Evolutionary conservation across 1,140 invertebrate genomes (phyloP).

Genomic region (Cryptotermes secundus): DNA sequence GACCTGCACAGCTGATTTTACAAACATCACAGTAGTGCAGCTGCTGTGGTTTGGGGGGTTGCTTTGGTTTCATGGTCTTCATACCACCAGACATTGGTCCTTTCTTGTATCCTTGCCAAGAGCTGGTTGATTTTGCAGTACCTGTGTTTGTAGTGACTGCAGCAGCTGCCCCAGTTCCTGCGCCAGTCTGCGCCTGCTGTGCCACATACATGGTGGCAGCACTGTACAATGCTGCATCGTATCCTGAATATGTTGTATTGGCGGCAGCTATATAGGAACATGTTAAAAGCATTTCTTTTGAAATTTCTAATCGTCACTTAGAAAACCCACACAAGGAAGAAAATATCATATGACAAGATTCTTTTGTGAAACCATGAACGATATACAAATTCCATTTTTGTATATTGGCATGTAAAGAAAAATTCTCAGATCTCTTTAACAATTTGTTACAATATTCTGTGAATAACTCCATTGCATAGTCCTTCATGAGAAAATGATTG

Average conservation of each 20-base stretch:
- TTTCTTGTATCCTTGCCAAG: constrained; percentile 73
- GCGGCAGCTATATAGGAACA: constrained; percentile 41
- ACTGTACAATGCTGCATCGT: constrained; percentile 91
- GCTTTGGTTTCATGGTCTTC: constrained; percentile 69
- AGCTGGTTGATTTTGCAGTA: constrained; percentile 39
- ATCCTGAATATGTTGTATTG: constrained; percentile 69
- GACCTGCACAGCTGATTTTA: constrained; percentile 96
- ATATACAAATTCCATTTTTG: too few relatives aligned
- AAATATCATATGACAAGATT: too few relatives aligned
- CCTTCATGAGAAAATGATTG: too few relatives aligned
- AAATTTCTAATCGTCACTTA: neutral
- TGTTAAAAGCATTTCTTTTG: constrained; percentile 14
- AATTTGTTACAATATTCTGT: too few relatives aligned
- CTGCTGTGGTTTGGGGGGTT: constrained; percentile 85
- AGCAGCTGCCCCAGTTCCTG: constrained; percentile 27
- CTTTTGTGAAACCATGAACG: too few relatives aligned
- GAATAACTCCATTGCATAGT: too few relatives aligned
- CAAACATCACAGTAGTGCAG: constrained; percentile 95
- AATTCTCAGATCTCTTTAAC: too few relatives aligned
- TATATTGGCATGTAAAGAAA: too few relatives aligned
- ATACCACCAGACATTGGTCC: constrained; percentile 54
- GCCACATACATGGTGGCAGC: constrained; percentile 90
- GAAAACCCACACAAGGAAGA: too few relatives aligned
- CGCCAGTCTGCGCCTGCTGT: constrained; percentile 59
- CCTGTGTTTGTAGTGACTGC: constrained; percentile 32